phyloP scores from a whole-genome alignment of 2,113 vertebrate species.

The Fregata magnificens region DNA sequence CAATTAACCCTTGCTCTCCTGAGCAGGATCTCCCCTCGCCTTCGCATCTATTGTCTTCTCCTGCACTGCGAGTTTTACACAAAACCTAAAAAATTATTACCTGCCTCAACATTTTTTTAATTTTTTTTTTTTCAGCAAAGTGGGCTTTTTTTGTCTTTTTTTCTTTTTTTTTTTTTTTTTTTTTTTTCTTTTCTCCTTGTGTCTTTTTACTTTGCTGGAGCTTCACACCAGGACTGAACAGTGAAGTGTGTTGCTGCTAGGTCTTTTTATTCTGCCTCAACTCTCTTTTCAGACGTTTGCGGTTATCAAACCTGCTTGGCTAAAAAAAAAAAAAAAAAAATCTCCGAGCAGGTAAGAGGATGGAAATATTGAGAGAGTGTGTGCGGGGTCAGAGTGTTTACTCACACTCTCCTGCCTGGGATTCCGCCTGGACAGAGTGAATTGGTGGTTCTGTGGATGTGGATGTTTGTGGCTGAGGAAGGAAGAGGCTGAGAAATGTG shows the following conservation, averaged over 20 bases:
- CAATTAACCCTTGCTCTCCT: conserved; percentile 81
- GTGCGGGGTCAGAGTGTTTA: conserved; percentile 31
- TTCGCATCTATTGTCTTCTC: conserved; percentile 73
- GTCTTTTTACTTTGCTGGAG: conserved; percentile 65
- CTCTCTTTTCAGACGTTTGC: neutral
- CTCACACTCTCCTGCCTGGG: conserved; percentile 45
- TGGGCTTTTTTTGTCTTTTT: neutral
- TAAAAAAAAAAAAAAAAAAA: neutral
- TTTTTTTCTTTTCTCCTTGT: neutral
- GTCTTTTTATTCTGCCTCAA: conserved; percentile 46
- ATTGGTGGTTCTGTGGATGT: conserved; percentile 51
- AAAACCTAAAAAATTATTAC: conserved; percentile 64
- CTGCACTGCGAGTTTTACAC: conserved; percentile 48
- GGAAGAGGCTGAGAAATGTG: conserved; percentile 34
- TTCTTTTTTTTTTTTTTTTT: neutral
- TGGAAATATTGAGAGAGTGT: conserved; percentile 50
- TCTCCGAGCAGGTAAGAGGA: conserved; percentile 51
- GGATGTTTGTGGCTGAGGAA: conserved; percentile 30
- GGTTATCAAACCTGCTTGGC: conserved; percentile 35
- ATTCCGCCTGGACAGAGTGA: conserved; percentile 60
- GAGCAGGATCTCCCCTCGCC: conserved; percentile 52
- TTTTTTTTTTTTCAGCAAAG: neutral
- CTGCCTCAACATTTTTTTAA: conserved; percentile 18
- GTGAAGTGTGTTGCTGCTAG: conserved; percentile 48
- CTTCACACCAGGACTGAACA: conserved; percentile 37